Conservation (phyloP, 2,113 vertebrate genomes). For the Empidonax alnorum region DNA sequence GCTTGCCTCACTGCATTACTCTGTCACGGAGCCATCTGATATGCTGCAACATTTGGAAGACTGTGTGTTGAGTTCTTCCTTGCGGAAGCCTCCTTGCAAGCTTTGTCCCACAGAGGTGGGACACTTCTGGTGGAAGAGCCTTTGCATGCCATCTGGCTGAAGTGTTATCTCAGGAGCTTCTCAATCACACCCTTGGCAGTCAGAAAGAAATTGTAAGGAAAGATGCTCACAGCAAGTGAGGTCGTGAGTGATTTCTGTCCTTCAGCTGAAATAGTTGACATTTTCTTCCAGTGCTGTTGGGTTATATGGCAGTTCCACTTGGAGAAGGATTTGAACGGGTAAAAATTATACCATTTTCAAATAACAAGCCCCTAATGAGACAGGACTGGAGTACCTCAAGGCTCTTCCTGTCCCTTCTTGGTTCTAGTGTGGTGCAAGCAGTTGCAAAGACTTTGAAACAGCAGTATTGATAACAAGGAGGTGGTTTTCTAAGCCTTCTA, state of each 20-base stretch:
- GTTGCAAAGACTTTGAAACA: neutral
- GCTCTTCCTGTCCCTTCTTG: neutral
- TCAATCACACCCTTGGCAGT: neutral
- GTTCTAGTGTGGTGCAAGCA: neutral
- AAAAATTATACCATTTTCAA: neutral
- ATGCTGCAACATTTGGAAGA: neutral
- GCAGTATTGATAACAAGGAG: neutral
- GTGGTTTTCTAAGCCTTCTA: neutral
- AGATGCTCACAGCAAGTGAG: neutral
- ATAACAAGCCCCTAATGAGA: neutral
- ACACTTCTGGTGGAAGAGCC: neutral
- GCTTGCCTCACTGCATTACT: neutral
- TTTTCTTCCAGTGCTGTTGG: neutral
- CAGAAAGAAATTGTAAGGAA: neutral
- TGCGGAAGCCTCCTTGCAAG: neutral
- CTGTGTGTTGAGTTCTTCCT: neutral
- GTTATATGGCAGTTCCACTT: neutral
- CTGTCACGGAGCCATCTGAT: neutral
- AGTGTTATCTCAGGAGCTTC: neutral
- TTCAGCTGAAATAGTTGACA: neutral
- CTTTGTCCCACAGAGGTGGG: neutral
- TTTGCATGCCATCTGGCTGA: neutral
- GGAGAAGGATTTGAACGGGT: neutral
- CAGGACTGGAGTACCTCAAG: neutral
- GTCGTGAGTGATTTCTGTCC: neutral